These are phyloP conservation scores for Chiridota heheva DNA, from an alignment of 35 echinoderm and acorn worm species.

Conservation along the genomic window DNA sequence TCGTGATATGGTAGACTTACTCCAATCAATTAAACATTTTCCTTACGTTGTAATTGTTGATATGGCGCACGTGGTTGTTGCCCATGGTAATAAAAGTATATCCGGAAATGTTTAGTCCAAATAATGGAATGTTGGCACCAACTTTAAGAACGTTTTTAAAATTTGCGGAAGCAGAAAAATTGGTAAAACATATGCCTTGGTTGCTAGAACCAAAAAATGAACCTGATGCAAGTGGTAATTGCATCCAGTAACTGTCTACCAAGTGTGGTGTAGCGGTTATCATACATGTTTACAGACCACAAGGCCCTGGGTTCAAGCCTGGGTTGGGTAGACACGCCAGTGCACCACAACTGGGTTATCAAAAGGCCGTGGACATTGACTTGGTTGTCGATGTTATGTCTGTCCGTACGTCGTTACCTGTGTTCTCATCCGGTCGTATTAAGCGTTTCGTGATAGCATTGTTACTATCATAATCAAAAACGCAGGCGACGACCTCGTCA, in stretches of 20 bases:
- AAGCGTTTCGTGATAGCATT: no score
- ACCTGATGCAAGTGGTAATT: background rate
- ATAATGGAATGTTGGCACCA: slow-evolving; percentile 31
- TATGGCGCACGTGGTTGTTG: slow-evolving; percentile 56
- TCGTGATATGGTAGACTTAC: slow-evolving; percentile 10
- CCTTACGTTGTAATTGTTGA: slow-evolving; percentile 51
- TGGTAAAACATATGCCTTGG: slow-evolving; percentile 2
- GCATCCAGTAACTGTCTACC: slow-evolving; percentile 26
- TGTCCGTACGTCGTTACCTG: no score
- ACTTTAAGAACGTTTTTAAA: background rate
- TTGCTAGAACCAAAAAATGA: background rate
- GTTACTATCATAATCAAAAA: no score
- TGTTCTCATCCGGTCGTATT: no score
- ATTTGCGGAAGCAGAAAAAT: background rate
- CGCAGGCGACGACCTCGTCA: no score
- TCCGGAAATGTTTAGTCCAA: slow-evolving; percentile 28
- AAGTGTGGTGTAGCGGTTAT: no score
- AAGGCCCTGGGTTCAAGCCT: no score
- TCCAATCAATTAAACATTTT: slow-evolving; percentile 42
- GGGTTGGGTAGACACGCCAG: no score
- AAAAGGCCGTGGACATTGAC: no score
- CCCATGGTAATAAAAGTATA: slow-evolving; percentile 36
- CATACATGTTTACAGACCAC: no score
- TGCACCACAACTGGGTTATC: no score
- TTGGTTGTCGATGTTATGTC: no score